Base-by-base conservation (phyloP, 30 jellyfish, hydroid and myxozoan species). In the Pelagia noctiluca region DNA sequence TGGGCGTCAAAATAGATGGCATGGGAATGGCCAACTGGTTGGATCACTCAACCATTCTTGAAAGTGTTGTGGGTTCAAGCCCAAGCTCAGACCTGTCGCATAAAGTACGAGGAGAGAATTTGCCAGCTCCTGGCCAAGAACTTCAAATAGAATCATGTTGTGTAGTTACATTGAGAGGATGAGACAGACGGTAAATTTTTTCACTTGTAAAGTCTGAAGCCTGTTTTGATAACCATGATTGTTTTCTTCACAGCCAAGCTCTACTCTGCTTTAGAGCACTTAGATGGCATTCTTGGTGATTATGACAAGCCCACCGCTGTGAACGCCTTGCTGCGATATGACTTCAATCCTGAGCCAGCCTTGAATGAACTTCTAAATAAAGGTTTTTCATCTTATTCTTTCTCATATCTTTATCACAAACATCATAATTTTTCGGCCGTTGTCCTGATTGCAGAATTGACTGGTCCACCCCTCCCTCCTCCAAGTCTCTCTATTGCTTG, bases 251-350 rank as follows among this genome's bases (percentile, higher is more conserved):
- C 36, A 90, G 97, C 89, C 11, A 90, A 83, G 52, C 80, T 90
- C 11, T 89, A 69, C 26, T 53, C 85, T 35, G 90, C 96, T 32
- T 54, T 90, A 0, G 97, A 90, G 64, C 64, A 80, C 8, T 76
- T 90, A 3, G 96, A 90, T 22, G 97, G 90, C 50, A 90, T 90
- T 25, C 84, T 90, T 47, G 97, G 97, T 23, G 97, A 90, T 30
- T 75, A 50, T 34, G 89, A 90, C 60, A 88, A 90, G 61, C 88
- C 83, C 18, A 69, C 89, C 0, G 83, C 86, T 28, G 92, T 84
- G 18, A 64, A 62, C 34, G 96, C 95, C 16, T 34, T 84, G 46
- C 34, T 90, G 75, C 50, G 22, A 29, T 67, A 60, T 24, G 63
- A 84, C 50, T 90, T 26, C 60, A 82, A 84, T 57, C 89, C 78